Base-by-base conservation (phyloP, 2,888 invertebrate genomes). In the Tenthredo notha region DNA sequence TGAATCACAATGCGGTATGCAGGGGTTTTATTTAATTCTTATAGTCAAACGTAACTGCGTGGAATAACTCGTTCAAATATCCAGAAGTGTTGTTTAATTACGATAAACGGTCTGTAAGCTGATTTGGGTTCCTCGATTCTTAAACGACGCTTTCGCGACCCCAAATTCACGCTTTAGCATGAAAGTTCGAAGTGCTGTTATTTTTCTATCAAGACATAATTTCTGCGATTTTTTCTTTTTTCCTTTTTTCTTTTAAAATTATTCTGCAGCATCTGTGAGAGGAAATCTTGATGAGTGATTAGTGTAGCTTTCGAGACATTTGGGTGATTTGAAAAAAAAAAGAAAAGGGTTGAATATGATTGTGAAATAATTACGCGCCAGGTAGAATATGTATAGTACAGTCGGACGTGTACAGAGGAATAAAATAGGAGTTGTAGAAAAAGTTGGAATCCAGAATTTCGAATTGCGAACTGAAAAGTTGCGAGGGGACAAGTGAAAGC, bases 401-500 rank as follows among this genome's bases (percentile, higher is more conserved):
- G 25, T 61, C 25, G 25, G 21, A 61, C 25, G 21, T 25, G 21
- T 9, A 9, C 10, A 12, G 61, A 61, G 61, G 21, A 61, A 25
- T 61, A 88, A 85, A 86, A 86, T 87, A 87, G 86, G 87, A 80
- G 77, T 50, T 77, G 25, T 77, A 29, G 18, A 54, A 54, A 75
- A 77, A 18, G 18, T 74, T 74, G n/a, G 21, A 54, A 77, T 77
- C 7, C 40, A 50, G 61, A 78, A 78, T 78, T 58, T 10, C 21
- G 58, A 61, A 61, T 80, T 40, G 61, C 40, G 80, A 12, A 40
- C 29, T 43, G 67, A 5, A 50, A 47, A 54, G 70, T 88, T 89
- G 88, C 87, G 87, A 89, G 91, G 91, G 89, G 92, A 93, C 92
- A 91, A 92, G 93, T 93, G 93, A 93, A 93, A 93, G 93, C 91